phyloP scores from a whole-genome alignment of 92 coral and sea anemone species.

The Nematostella vectensis region DNA sequence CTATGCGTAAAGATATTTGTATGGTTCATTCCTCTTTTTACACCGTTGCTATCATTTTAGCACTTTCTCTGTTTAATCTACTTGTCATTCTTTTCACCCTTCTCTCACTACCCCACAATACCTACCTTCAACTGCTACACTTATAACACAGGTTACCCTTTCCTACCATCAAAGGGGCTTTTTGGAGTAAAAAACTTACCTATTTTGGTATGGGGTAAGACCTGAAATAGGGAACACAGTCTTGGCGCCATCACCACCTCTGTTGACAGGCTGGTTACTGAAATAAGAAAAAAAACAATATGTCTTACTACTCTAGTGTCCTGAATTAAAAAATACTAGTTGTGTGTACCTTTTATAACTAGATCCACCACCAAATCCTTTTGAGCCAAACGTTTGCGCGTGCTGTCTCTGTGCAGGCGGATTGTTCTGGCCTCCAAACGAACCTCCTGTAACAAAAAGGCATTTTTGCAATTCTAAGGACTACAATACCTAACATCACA shows the following conservation, averaged over 20 bases:
- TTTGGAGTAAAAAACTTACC: constrained; percentile 29
- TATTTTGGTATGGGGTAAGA: constrained; percentile 91
- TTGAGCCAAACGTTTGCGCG: constrained; percentile 12
- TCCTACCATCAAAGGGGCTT: not conserved
- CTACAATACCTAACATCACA: no score
- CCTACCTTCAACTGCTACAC: no score
- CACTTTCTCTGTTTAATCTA: no score
- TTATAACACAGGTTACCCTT: no score
- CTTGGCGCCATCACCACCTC: constrained; percentile 55
- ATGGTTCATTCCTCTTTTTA: no score
- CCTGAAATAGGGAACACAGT: constrained; percentile 83
- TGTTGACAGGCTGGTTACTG: constrained; percentile 69
- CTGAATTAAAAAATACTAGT: not conserved
- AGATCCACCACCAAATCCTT: constrained; percentile 3
- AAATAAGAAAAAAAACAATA: constrained; percentile 2
- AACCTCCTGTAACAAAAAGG: no score
- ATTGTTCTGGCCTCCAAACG: constrained; percentile 26
- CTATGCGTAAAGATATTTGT: no score
- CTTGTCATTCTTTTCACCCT: no score
- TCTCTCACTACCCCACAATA: no score
- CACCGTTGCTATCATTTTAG: no score
- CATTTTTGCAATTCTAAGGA: no score
- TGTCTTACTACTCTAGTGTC: no score
- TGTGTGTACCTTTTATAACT: constrained; percentile 22
- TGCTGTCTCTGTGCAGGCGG: constrained; percentile 27